These are phyloP conservation scores for Equus quagga DNA, from an alignment of 2,113 vertebrate genomes.

Conservation along the genomic window DNA sequence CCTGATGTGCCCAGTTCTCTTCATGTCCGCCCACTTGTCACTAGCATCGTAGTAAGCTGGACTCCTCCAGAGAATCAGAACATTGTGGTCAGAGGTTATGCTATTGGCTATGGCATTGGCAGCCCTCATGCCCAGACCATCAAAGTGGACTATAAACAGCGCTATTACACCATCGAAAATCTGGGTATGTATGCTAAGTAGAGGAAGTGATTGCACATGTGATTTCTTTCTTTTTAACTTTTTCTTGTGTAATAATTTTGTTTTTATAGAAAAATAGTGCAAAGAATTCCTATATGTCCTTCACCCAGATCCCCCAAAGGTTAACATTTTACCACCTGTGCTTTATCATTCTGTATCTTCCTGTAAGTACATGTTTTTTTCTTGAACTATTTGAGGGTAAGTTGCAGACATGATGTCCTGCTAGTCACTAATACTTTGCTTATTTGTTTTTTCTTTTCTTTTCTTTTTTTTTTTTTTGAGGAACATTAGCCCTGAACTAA, in stretches of 20 bases:
- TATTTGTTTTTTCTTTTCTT: too few species aligned
- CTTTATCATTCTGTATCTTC: not conserved
- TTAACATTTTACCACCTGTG: not conserved
- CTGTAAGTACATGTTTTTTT: not conserved
- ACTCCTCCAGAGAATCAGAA: conserved; percentile 98
- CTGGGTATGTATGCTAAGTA: conserved; percentile 88
- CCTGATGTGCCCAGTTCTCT: conserved; percentile 97
- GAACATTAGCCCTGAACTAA: too few species aligned
- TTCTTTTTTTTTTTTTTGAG: too few species aligned
- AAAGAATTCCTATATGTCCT: not conserved
- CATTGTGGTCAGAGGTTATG: conserved; percentile 97
- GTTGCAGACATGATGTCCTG: not conserved
- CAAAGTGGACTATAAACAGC: conserved; percentile 98
- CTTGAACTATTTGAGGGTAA: not conserved
- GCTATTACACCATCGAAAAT: conserved; percentile 98
- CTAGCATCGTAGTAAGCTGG: conserved; percentile 99
- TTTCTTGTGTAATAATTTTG: not conserved
- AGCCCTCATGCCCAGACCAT: conserved; percentile 98
- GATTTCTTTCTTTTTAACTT: not conserved
- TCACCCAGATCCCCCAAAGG: not conserved
- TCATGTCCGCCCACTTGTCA: conserved; percentile 96
- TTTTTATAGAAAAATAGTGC: conserved; percentile 33
- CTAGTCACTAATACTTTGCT: not conserved
- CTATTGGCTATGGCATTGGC: conserved; percentile 96
- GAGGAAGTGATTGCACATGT: not conserved